Evolutionary conservation across 2,797 vertebrate genomes (phyloP).

Genomic region (Bradypodion pumilum): DNA sequence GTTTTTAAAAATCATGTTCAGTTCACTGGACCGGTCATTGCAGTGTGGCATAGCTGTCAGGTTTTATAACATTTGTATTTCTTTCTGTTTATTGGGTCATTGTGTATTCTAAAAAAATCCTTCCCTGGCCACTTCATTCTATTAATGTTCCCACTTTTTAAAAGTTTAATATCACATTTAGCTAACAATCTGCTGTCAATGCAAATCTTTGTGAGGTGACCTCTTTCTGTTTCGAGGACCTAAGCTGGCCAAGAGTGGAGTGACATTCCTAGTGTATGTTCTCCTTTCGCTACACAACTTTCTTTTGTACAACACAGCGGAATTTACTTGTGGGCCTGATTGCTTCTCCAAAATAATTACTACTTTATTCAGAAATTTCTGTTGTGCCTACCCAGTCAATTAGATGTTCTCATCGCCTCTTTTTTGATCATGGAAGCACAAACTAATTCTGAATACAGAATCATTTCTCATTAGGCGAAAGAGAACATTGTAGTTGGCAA

Average conservation of each 20-base stretch:
- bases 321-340: neutral
- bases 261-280: neutral
- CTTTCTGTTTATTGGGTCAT: slow-evolving; percentile 45
- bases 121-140: slow-evolving; percentile 32
- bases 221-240: neutral
- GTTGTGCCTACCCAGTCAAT: neutral
- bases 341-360: neutral
- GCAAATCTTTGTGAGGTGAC: neutral
- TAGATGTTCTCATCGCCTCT: neutral
- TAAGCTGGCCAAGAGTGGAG: neutral
- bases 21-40: slow-evolving; percentile 46
- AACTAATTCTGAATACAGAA: slow-evolving; percentile 2
- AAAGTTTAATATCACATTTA: slow-evolving; percentile 35
- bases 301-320: neutral
- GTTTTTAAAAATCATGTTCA: slow-evolving; percentile 41
- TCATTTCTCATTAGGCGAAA: slow-evolving; percentile 35
- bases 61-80: slow-evolving; percentile 63
- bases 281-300: neutral
- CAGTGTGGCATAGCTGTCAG: slow-evolving; percentile 42
- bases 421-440: slow-evolving; percentile 6
- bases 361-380: neutral
- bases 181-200: neutral
- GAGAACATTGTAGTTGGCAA: slow-evolving; percentile 34
- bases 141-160: slow-evolving; percentile 19
- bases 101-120: slow-evolving; percentile 39